Base-by-base conservation (phyloP, 35 echinoderm and acorn worm genomes). In the Apostichopus japonicus region DNA sequence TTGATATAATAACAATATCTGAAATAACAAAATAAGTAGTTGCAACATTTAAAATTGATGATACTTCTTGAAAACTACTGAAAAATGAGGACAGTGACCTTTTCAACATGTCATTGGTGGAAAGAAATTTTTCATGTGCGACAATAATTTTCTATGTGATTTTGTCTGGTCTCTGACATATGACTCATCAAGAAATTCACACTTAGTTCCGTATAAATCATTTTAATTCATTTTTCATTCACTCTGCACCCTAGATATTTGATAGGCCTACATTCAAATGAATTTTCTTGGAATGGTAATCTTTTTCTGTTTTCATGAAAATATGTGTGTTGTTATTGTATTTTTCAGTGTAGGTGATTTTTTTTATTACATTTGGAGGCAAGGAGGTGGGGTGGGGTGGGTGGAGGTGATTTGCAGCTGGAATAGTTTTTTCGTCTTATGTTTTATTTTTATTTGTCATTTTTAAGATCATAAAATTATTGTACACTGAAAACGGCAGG, bases 51-150 rank as follows among this genome's bases (percentile, higher is more conserved):
- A 6, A 19, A 19, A 75, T 75, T 75, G 22, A 75, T 75, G 16
- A 7, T 19, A 24, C 2, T 67, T 19, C 13, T 61, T 61, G 57
- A 61, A 8, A 61, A 61, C 57, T 61, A 33, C 5, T 5, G 33
- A 57, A n/a, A 84, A 84, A 84, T 84, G 24, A 84, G 81, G 81
- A 51, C 81, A 84, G 81, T 84, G 81, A 84, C 81, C 81, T n/a
- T 21, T 55, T 1, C 21, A 23, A 75, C 21, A 75, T 21, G 6
- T 75, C 5, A 19, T 75, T 3, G 71, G 2, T 75, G 71, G 71
- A 75, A 23, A 75, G 17, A 75, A 23, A 75, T 19, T 7, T 19
- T 21, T 19, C 71, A n/a, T 75, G 22, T 75, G 71, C n/a, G 71
- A 75, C 71, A 75, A 75, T 75, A 75, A 75, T 75, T 75, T 75